Evolutionary conservation across 1,140 invertebrate genomes (phyloP), one percentile per base, ranked within the genome.

Genomic region (Drosophila tani): DNA sequence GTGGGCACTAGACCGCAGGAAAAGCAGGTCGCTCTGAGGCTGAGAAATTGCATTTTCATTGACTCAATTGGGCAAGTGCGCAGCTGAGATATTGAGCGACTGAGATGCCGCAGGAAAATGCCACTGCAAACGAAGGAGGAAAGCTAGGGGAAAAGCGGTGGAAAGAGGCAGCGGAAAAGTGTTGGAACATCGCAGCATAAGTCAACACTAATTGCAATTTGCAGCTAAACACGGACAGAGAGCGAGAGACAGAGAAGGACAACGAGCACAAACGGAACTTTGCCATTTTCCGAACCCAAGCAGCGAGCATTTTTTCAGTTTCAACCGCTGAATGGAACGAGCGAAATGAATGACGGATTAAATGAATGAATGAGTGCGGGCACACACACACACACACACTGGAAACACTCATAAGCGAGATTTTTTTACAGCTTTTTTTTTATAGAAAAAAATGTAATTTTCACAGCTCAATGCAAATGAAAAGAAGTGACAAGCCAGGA

Each of bases 201-300:
- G 84, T 88, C 84, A 88, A 84, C 84, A 88, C 84, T 88, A 88
- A 88, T 88, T 88, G 84, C 84, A 88, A 87, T 88, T 88, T 88
- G 84, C 71, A 76, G 79, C 66, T 69, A 79, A 76, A 53, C 76
- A 74, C 58, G 68, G 58, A 55, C 74, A 53, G 43, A 63, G 24
- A 66, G 9, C 45, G 15, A 55, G 17, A 67, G 38, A 17, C 19
- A 3, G 53, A 64, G 49, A 51, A 46, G 51, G 35, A 40, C 38
- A 50, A 45, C 45, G 32, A 49, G 66, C 56, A 46, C 32, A 50
- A 51, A 40, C 27, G 24, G n/a, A 50, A 59, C 66, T 60, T 53
- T 64, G 35, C 51, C 55, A 57, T 75, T 75, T 75, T 57, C 73
- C 43, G 45, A 40, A 40, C 38, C 24, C 24, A 74, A 38, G 63